Conservation (phyloP, 2,797 vertebrate species). For the Neopelma chrysocephalum region DNA sequence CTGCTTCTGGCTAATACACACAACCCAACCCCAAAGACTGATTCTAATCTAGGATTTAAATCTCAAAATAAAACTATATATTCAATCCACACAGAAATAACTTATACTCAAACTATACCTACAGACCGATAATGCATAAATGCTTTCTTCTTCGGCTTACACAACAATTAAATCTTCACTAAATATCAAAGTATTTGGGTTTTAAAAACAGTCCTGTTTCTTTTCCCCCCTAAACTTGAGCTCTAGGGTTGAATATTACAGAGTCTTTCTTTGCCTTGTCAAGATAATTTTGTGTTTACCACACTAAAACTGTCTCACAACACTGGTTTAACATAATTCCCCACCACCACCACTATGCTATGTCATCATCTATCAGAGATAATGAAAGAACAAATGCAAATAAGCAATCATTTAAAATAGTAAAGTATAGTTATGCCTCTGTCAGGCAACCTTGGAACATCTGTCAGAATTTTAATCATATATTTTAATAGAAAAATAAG, state of each 20-base stretch:
- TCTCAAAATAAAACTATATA: background rate
- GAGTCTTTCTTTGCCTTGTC: background rate
- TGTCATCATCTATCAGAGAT: background rate
- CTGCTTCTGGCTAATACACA: background rate
- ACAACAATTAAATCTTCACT: background rate
- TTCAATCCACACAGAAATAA: background rate
- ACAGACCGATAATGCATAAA: background rate
- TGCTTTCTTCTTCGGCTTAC: background rate
- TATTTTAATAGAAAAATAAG: background rate
- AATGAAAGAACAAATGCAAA: slow-evolving; percentile 46
- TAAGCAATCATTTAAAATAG: background rate
- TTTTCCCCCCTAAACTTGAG: background rate
- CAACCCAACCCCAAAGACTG: background rate
- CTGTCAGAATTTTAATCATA: slow-evolving; percentile 33
- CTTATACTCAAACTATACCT: background rate
- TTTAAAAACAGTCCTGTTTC: background rate
- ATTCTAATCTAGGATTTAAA: background rate
- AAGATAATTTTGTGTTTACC: background rate
- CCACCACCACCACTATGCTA: background rate
- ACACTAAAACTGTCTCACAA: background rate
- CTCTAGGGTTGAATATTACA: background rate
- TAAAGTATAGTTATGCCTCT: background rate
- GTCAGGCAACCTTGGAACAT: background rate
- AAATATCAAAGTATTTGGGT: background rate
- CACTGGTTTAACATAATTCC: background rate